Percentiles rank a stretch among this genome's conserved stretches.
These are phyloP conservation scores for Cynoglossus semilaevis DNA, from an alignment of 2,113 vertebrate species.

Conservation along the genomic window DNA sequence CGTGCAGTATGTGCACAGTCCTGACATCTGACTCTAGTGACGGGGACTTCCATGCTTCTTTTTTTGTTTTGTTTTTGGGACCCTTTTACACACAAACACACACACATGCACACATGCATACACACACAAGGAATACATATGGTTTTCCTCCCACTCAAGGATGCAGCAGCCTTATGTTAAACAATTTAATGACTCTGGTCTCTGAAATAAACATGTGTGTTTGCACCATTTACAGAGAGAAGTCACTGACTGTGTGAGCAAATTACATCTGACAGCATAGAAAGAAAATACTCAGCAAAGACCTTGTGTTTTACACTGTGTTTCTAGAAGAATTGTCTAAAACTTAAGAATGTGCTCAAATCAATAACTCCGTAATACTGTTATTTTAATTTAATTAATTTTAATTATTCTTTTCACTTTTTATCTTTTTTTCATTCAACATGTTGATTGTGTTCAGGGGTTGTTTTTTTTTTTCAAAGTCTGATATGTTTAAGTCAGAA, in stretches of 20 bases:
- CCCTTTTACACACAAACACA: conserved; percentile 63
- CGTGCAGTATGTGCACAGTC: conserved; percentile 37
- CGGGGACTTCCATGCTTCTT: conserved; percentile 72
- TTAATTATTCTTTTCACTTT: too few species aligned
- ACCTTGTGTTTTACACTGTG: too few species aligned
- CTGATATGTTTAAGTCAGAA: neutral
- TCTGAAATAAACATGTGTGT: conserved; percentile 71
- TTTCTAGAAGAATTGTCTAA: too few species aligned
- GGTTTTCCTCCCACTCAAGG: conserved; percentile 65
- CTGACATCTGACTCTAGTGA: conserved; percentile 51
- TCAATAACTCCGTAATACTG: too few species aligned
- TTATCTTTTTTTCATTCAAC: too few species aligned
- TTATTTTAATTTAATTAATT: too few species aligned
- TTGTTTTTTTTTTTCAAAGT: neutral
- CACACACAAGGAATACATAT: neutral
- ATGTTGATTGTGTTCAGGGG: neutral
- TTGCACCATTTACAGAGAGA: conserved; percentile 58
- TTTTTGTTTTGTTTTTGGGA: conserved; percentile 70
- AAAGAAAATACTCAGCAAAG: too few species aligned
- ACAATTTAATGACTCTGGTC: conserved; percentile 46
- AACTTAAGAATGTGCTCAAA: too few species aligned
- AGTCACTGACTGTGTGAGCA: conserved; percentile 40
- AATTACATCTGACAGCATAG: conserved; percentile 49
- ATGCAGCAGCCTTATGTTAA: conserved; percentile 56
- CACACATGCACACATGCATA: neutral